Conservation (phyloP, 2,797 vertebrate genomes). For the Hyperoplus immaculatus region DNA sequence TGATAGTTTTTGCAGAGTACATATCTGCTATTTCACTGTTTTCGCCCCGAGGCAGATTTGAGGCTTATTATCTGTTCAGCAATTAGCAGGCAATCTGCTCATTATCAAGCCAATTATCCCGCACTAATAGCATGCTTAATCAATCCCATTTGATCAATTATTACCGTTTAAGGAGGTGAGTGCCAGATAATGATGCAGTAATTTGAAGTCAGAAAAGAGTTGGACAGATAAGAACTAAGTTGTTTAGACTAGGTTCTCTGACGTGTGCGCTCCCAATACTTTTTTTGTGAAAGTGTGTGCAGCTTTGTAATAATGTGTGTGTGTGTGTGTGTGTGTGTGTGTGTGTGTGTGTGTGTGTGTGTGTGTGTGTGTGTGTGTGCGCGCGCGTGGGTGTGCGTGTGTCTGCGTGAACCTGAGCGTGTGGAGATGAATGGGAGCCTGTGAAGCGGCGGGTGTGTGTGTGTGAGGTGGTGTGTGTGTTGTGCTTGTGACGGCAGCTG, state of each 20-base stretch:
- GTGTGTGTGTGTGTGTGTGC: constrained; percentile 30
- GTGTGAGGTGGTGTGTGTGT: constrained; percentile 59
- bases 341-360: constrained; percentile 54
- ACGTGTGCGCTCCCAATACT: background rate
- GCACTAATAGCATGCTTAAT: constrained; percentile 82
- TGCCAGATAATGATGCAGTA: constrained; percentile 64
- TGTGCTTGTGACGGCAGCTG: constrained; percentile 62
- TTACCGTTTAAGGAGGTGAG: constrained; percentile 78
- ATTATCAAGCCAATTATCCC: constrained; percentile 81
- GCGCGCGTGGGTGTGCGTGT: constrained; percentile 1
- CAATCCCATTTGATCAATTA: constrained; percentile 83
- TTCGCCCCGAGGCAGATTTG: constrained; percentile 60
- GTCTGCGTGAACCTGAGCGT: constrained; percentile 56
- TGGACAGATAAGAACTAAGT: constrained; percentile 70
- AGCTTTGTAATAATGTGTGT: constrained; percentile 6
- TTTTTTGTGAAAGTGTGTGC: background rate
- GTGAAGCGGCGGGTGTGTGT: constrained; percentile 35
- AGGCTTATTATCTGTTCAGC: constrained; percentile 74
- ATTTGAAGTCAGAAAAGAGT: constrained; percentile 72
- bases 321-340: constrained; percentile 10
- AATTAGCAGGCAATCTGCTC: constrained; percentile 82
- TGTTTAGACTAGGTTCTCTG: constrained; percentile 63
- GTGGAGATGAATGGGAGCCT: constrained; percentile 56
- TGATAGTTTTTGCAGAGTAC: constrained; percentile 36
- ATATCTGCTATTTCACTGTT: constrained; percentile 56